Percentiles rank a stretch among this genome's conserved stretches.
Evolutionary conservation across 23 tunicate species (phyloP).

Genomic region (Pegea sp.): DNA sequence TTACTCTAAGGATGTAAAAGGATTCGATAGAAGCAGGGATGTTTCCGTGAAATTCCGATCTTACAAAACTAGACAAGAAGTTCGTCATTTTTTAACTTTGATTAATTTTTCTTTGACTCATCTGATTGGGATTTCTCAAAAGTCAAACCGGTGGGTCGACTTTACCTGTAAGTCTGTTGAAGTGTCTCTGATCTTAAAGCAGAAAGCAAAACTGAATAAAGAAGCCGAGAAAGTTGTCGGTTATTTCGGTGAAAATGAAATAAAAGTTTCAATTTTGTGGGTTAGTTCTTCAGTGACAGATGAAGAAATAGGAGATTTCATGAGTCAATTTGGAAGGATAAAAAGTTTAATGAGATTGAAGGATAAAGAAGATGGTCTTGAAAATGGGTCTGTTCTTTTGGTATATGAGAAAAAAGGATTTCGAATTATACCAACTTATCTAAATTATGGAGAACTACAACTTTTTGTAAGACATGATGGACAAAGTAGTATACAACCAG

Average conservation of each 20-base stretch:
- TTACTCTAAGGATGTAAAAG: too few relatives aligned
- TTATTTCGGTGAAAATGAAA: neutral
- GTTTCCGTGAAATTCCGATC: neutral
- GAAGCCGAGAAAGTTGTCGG: neutral
- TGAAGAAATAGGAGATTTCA: neutral
- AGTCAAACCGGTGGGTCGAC: neutral
- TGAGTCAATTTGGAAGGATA: neutral
- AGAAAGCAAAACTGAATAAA: neutral
- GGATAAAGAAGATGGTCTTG: slow-evolving; percentile 1
- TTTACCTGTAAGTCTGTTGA: neutral
- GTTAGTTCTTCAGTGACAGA: neutral
- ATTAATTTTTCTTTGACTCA: neutral
- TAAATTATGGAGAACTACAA: neutral
- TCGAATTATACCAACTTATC: neutral
- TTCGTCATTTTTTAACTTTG: neutral
- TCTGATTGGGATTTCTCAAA: neutral
- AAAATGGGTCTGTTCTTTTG: neutral
- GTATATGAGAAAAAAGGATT: neutral
- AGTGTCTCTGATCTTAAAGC: neutral
- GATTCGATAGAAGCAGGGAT: neutral
- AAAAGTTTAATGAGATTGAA: neutral
- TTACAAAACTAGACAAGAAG: neutral
- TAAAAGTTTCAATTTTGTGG: slow-evolving; percentile 1
- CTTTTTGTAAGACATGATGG: slow-evolving; percentile 1
- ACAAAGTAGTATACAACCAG: too few relatives aligned